Evolutionary conservation across 2,797 vertebrate genomes (phyloP), one percentile per base, ranked within the genome.

Genomic region (Thunnus albacares): DNA sequence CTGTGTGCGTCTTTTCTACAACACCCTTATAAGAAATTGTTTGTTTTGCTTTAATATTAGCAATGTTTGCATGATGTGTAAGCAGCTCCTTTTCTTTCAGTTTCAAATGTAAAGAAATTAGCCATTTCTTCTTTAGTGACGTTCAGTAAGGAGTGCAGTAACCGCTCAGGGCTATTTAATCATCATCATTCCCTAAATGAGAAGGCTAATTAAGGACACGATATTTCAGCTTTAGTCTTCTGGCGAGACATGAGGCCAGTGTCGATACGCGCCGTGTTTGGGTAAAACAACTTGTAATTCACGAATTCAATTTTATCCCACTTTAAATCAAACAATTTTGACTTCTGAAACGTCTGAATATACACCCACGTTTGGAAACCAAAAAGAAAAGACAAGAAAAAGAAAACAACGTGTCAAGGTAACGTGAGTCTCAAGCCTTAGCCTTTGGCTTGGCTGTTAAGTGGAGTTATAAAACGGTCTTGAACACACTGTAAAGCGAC

Each of bases 381-480:
- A 38, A 9, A 24, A 35, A 18, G 12, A 22, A 35, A 30, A 38
- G 61, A 41, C 22, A n/a, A 53, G 66, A 57, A 59, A 67, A 13
- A 65, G 43, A 26, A 20, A 20, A 56, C 41, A 41, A 22, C 26
- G 38, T 38, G 73, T 82, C 57, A 62, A 74, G 56, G 77, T 71
- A 87, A 66, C 33, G 38, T n/a, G 72, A 71, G 68, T 83, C 64
- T 80, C 30, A 60, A 77, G 55, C 66, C 64, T 75, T 71, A 84
- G 82, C 83, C 86, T 85, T 72, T 82, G 85, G 82, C 70, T 73
- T 76, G 88, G 72, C 80, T 71, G 87, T 93, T 94, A 93, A 94
- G 93, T 93, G 79, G 85, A 86, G 87, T 90, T 91, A 90, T 91
- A 89, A 93, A 95, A 90, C 82, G 84, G 71, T 87, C 85, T 78